A percentile compares a stretch with the other conserved stretches of the same genome.
These are phyloP conservation scores for Ophonus ardosiacus DNA, from an alignment of 2,888 invertebrate genomes.

Conservation along the genomic window DNA sequence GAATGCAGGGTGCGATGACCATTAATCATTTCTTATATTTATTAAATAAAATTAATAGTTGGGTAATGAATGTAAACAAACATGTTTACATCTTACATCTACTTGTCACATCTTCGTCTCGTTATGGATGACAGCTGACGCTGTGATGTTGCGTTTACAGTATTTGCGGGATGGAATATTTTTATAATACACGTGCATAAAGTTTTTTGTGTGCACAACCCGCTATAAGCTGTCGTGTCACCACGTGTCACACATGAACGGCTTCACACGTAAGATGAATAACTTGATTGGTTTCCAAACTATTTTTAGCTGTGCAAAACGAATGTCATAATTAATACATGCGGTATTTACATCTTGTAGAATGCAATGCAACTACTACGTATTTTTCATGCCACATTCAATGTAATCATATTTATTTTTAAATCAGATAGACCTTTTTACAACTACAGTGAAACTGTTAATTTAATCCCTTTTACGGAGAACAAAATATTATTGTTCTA, in stretches of 20 bases:
- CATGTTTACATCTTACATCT: not conserved
- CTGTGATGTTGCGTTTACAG: slow-evolving; percentile 3
- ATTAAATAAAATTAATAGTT: no score
- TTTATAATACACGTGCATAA: slow-evolving; percentile 30
- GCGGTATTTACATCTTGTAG: slow-evolving; percentile 17
- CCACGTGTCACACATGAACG: slow-evolving; percentile 32
- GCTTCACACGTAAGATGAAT: slow-evolving; percentile 47
- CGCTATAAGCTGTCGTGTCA: slow-evolving; percentile 53
- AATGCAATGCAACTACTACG: no score
- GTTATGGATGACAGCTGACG: no score
- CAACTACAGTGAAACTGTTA: no score
- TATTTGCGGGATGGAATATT: slow-evolving; percentile 54
- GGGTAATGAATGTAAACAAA: not conserved
- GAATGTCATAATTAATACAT: slow-evolving; percentile 47
- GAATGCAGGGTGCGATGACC: not conserved
- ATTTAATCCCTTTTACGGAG: no score
- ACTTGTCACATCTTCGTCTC: no score
- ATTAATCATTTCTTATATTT: no score
- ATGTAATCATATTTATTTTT: no score
- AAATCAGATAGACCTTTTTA: no score
- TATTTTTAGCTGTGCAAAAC: slow-evolving; percentile 45
- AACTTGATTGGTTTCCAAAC: slow-evolving; percentile 51
- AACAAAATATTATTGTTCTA: no score
- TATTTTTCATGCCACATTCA: no score
- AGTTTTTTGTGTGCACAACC: slow-evolving; percentile 50